Conservation (phyloP, 2,888 invertebrate genomes). For the Chrysolina haemoptera region DNA sequence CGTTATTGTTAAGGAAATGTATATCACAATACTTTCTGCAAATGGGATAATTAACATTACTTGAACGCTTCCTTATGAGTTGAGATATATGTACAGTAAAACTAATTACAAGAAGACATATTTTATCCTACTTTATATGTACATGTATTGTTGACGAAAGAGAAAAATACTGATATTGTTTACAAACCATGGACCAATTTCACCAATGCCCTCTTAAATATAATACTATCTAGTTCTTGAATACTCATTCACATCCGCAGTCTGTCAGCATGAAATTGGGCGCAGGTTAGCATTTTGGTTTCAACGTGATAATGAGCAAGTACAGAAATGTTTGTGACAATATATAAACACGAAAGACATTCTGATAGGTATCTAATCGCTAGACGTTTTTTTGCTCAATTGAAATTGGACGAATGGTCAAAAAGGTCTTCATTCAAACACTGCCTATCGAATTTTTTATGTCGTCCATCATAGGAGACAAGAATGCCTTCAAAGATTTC, state of each 20-base stretch:
- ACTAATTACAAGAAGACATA: not conserved
- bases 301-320: not conserved
- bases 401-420: not conserved
- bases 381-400: not conserved
- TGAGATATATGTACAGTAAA: not conserved
- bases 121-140: not conserved
- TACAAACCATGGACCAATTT: not conserved
- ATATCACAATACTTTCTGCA: conserved; percentile 12
- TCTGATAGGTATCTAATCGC: not conserved
- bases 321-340: not conserved
- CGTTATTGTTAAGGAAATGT: not conserved
- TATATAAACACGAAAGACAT: not conserved
- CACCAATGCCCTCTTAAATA: not conserved
- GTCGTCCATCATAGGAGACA: no score
- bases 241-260: no score
- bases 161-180: not conserved
- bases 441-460: no score
- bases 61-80: not conserved
- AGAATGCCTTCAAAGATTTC: not conserved
- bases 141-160: not conserved
- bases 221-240: no score
- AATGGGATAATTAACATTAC: not conserved
- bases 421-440: no score
- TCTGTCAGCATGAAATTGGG: no score
- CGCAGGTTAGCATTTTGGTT: not conserved